These are phyloP conservation scores for Crypturellus undulatus DNA, from an alignment of 2,113 vertebrate genomes.

Conservation along the genomic window DNA sequence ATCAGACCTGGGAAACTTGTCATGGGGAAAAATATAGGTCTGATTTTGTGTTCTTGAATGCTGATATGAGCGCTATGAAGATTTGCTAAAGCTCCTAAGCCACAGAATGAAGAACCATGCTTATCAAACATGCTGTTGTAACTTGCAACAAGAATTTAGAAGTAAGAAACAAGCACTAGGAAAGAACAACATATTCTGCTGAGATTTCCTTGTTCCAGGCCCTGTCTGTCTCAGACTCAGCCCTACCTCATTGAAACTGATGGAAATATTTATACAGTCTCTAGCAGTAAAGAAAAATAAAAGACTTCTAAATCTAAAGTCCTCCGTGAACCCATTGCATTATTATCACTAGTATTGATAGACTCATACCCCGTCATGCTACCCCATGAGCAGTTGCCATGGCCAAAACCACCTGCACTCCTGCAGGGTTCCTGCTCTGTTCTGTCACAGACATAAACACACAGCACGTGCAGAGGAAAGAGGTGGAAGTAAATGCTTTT, in stretches of 20 bases:
- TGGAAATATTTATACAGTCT: not conserved
- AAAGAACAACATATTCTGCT: not conserved
- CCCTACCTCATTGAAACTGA: not conserved
- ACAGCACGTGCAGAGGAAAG: not conserved
- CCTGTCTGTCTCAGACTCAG: not conserved
- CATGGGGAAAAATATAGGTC: not conserved
- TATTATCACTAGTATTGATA: not conserved
- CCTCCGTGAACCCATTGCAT: not conserved
- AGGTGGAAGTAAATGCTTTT: not conserved
- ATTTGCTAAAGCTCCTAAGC: not conserved
- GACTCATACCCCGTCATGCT: not conserved
- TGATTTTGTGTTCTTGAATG: not conserved
- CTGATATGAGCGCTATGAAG: not conserved
- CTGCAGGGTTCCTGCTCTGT: not conserved
- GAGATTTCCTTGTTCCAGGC: not conserved
- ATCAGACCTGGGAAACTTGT: not conserved
- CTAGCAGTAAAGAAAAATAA: not conserved
- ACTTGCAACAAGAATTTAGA: not conserved
- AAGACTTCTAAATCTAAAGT: not conserved
- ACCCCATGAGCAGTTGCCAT: no score
- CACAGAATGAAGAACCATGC: not conserved
- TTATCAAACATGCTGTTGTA: not conserved
- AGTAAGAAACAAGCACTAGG: not conserved
- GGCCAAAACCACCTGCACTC: not conserved
- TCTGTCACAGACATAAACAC: not conserved